Conservation (phyloP, 2,888 invertebrate genomes). For the Xylocampa areola region DNA sequence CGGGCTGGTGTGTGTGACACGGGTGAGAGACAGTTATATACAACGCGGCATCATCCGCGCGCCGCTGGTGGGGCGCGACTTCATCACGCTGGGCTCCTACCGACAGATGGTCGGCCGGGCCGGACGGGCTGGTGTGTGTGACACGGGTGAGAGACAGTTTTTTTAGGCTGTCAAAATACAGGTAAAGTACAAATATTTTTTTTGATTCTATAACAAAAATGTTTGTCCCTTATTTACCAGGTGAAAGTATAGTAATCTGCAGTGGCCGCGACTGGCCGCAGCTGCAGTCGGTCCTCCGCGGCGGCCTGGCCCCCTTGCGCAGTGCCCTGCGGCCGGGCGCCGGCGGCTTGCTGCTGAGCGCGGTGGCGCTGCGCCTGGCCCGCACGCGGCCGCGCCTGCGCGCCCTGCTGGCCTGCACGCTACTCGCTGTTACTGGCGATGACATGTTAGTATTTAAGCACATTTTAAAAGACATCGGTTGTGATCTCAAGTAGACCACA, state of each 20-base stretch:
- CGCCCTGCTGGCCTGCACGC: slow-evolving; percentile 89
- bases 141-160: slow-evolving; percentile 88
- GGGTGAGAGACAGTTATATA: slow-evolving; percentile 80
- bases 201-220: not conserved
- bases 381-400: slow-evolving; percentile 86
- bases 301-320: slow-evolving; percentile 80
- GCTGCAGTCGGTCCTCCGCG: slow-evolving; percentile 64
- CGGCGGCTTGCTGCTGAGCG: slow-evolving; percentile 91
- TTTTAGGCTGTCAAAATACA: too few relatives aligned
- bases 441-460: slow-evolving; percentile 21
- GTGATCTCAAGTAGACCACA: too few relatives aligned
- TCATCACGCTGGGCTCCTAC: slow-evolving; percentile 94
- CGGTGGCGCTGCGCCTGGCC: slow-evolving; percentile 91
- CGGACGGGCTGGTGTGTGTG: slow-evolving; percentile 96
- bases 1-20: slow-evolving; percentile 95
- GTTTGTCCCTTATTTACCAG: slow-evolving; percentile 53
- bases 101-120: slow-evolving; percentile 99
- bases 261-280: slow-evolving; percentile 73
- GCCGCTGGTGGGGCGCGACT: slow-evolving; percentile 94
- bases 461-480: too few relatives aligned
- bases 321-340: slow-evolving; percentile 84
- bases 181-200: too few relatives aligned
- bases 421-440: slow-evolving; percentile 80
- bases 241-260: slow-evolving; percentile 97
- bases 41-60: slow-evolving; percentile 95